Evolutionary conservation across 2,797 vertebrate species (phyloP).

Genomic region (Cryptoblepharus egeriae): DNA sequence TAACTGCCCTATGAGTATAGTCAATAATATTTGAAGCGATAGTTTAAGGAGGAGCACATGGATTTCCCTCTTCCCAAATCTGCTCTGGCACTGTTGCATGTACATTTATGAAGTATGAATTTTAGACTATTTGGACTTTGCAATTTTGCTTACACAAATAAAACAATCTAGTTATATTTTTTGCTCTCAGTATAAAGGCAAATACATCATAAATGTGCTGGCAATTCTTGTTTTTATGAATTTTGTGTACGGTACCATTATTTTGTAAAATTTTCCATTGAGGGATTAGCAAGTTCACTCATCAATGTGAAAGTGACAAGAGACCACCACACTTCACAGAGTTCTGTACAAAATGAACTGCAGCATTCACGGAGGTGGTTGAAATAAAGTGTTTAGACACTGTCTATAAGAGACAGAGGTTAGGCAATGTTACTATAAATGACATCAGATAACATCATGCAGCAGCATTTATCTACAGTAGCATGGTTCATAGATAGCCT

Average conservation of each 20-base stretch:
- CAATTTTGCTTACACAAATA: background rate
- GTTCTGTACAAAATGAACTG: conserved; percentile 30
- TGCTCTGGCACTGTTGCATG: too few relatives aligned
- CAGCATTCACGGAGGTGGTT: conserved; percentile 18
- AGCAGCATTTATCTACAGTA: conserved; percentile 26
- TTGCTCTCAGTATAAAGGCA: background rate
- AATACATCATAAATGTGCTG: background rate
- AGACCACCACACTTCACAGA: conserved; percentile 24
- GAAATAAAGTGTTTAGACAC: conserved; percentile 33
- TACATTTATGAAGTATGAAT: too few relatives aligned
- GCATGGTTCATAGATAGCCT: background rate
- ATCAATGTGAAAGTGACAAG: conserved; percentile 29
- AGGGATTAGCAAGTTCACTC: conserved; percentile 21
- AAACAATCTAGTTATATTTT: background rate
- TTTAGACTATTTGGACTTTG: background rate
- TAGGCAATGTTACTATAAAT: conserved; percentile 48
- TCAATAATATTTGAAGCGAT: too few relatives aligned
- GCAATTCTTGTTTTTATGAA: too few relatives aligned
- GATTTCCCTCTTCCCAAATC: too few relatives aligned
- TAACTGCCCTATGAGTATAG: too few relatives aligned
- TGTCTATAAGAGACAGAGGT: background rate
- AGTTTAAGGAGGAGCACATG: too few relatives aligned
- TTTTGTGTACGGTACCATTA: too few relatives aligned
- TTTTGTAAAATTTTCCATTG: conserved; percentile 8
- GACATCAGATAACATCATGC: conserved; percentile 5